Conservation (phyloP, 2,888 invertebrate species). For the Drosophila monieri region DNA sequence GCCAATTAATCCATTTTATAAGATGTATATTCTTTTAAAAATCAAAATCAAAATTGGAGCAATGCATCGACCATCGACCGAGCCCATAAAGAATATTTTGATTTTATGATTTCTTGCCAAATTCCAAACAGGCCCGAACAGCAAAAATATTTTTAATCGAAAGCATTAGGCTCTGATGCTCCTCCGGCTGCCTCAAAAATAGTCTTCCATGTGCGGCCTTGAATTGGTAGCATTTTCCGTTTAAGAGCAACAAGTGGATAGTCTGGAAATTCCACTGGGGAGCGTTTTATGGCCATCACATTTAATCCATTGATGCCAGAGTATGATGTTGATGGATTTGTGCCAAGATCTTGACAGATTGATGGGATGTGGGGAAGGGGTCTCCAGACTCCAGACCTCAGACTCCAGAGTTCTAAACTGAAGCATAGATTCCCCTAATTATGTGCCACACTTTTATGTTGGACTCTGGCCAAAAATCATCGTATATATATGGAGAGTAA, state of each 20-base stretch:
- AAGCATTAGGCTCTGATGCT: slow-evolving; percentile 15
- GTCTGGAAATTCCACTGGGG: slow-evolving; percentile 20
- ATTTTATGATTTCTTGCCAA: slow-evolving; percentile 35
- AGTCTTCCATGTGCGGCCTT: slow-evolving; percentile 10
- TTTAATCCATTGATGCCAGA: slow-evolving; percentile 1
- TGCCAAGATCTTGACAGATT: slow-evolving; percentile 34
- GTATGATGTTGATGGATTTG: slow-evolving; percentile 26
- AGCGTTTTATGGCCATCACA: slow-evolving; percentile 20
- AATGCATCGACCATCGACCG: slow-evolving; percentile 14
- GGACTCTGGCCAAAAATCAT: slow-evolving; percentile 5
- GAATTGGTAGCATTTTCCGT: slow-evolving; percentile 3
- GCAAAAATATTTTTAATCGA: slow-evolving; percentile 24
- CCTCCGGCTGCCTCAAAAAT: slow-evolving; percentile 7
- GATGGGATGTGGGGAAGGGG: slow-evolving; percentile 1
- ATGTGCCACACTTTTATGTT: slow-evolving; percentile 8
- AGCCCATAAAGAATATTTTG: slow-evolving; percentile 10
- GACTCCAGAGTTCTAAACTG: not conserved
- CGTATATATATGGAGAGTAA: not conserved
- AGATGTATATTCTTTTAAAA: not conserved
- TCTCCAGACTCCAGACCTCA: not conserved
- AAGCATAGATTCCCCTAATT: not conserved
- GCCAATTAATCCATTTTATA: not conserved
- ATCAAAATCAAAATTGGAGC: not conserved
- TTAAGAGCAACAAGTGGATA: slow-evolving; percentile 27
- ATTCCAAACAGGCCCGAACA: slow-evolving; percentile 8